Conservation (phyloP, 2,888 invertebrate genomes). For the Plemyria rubiginata region DNA sequence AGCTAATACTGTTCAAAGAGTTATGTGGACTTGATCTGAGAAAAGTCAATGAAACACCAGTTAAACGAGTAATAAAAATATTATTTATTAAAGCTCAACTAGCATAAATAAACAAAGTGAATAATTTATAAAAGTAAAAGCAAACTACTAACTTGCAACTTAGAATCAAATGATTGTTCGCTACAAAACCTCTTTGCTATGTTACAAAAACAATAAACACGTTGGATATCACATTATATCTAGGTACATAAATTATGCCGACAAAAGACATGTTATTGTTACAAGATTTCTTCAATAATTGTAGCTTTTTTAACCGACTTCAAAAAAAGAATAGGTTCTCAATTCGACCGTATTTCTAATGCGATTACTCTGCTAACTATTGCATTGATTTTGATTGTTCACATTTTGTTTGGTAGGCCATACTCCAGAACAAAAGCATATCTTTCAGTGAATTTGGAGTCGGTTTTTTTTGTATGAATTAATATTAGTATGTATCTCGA, state of each 20-base stretch:
- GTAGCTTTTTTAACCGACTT: neutral
- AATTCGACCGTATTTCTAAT: too few species aligned
- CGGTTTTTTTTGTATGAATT: too few species aligned
- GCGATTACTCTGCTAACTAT: too few species aligned
- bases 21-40: too few species aligned
- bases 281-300: conserved; percentile 3
- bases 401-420: too few species aligned
- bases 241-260: conserved; percentile 5
- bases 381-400: too few species aligned
- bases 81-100: conserved; percentile 75
- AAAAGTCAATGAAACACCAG: conserved; percentile 49
- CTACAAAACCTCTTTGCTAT: conserved; percentile 19
- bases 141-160: conserved; percentile 48
- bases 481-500: too few species aligned
- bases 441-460: too few species aligned
- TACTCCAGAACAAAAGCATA: too few species aligned
- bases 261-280: neutral
- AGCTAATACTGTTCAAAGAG: too few species aligned
- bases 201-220: conserved; percentile 18
- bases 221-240: conserved; percentile 8
- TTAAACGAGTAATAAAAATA: conserved; percentile 70
- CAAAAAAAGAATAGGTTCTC: too few species aligned
- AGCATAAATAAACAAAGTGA: conserved; percentile 68
- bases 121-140: conserved; percentile 53
- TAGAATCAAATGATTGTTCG: conserved; percentile 48